phyloP scores from a whole-genome alignment of 1,140 invertebrate species.

The Lycorma delicatula region DNA sequence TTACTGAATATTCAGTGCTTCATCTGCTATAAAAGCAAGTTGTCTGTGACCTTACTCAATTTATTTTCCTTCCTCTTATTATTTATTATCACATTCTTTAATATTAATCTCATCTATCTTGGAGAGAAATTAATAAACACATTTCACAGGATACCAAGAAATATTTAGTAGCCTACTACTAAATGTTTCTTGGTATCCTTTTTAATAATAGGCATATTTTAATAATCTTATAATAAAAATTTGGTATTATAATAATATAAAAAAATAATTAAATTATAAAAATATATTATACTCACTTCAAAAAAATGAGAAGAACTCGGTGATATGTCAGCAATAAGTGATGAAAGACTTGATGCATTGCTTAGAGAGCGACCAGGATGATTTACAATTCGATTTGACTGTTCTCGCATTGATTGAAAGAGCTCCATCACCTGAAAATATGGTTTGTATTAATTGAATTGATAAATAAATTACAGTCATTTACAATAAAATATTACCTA shows the following conservation, averaged over 20 bases:
- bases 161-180: no score
- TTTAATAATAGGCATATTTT: background rate
- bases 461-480: no score
- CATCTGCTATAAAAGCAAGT: no score
- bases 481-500: no score
- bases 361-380: constrained; percentile 43
- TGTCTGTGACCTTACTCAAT: no score
- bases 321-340: constrained; percentile 66
- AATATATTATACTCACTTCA: constrained; percentile 47
- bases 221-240: background rate
- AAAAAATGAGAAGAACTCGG: constrained; percentile 78
- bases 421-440: constrained; percentile 54
- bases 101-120: background rate
- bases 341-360: constrained; percentile 54
- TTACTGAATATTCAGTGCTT: no score
- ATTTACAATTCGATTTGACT: constrained; percentile 39
- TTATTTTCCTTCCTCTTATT: no score
- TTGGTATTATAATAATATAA: background rate
- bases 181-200: background rate
- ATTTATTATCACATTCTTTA: no score
- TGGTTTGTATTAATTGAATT: no score
- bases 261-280: background rate
- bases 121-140: background rate
- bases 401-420: constrained; percentile 61
- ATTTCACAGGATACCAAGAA: background rate